Evolutionary conservation across 2,113 vertebrate species (phyloP).

Genomic region (Nicator chloris): DNA sequence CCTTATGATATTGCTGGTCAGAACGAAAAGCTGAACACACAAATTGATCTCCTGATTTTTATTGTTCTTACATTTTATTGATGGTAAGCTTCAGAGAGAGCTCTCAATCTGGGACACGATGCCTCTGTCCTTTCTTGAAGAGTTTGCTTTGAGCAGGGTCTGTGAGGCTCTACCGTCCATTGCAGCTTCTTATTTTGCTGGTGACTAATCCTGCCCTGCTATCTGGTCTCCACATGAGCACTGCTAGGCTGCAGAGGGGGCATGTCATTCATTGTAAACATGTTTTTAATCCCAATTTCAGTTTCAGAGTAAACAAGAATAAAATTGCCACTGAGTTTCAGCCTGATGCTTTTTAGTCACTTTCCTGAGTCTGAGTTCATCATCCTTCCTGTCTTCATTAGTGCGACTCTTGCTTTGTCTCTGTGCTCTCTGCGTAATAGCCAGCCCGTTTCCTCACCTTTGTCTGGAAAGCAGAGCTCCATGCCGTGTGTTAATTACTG

Average conservation of each 20-base stretch:
- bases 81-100: neutral
- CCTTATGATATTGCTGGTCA: neutral
- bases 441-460: neutral
- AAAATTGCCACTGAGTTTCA: neutral
- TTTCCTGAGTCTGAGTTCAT: neutral
- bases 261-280: neutral
- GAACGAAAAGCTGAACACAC: neutral
- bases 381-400: slow-evolving; percentile 35
- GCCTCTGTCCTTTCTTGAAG: neutral
- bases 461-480: fast-evolving
- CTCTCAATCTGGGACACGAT: neutral
- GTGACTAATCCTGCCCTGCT: neutral
- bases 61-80: neutral
- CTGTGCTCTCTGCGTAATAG: neutral
- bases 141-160: neutral
- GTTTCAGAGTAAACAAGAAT: neutral
- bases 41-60: neutral
- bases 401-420: neutral
- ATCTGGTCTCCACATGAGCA: neutral
- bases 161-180: neutral
- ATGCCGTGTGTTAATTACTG: neutral
- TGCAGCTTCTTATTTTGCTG: neutral
- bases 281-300: neutral
- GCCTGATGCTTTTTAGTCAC: neutral
- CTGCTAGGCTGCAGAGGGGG: neutral